phyloP scores from a whole-genome alignment of 2,888 invertebrate genomes.

The Caenorhabditis sp. region DNA sequence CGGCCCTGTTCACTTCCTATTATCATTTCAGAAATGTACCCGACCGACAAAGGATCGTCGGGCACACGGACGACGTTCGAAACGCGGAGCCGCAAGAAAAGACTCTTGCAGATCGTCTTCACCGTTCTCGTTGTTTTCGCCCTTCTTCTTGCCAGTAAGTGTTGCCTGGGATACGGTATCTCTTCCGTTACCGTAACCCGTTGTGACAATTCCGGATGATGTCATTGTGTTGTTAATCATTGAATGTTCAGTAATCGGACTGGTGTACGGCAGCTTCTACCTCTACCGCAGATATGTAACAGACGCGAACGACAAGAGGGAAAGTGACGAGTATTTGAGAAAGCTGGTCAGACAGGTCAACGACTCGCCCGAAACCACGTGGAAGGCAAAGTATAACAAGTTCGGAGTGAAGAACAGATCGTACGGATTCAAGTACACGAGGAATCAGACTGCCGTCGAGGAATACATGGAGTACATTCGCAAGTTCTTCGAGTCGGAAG shows the following conservation, averaged over 20 bases:
- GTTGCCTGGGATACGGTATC: background rate
- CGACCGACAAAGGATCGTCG: constrained; percentile 39
- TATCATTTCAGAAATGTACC: constrained; percentile 49
- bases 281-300: constrained; percentile 55
- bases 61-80: constrained; percentile 39
- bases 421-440: constrained; percentile 71
- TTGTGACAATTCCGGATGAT: too few relatives aligned
- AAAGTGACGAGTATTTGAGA: constrained; percentile 70
- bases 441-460: constrained; percentile 76
- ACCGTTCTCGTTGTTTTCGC: constrained; percentile 25
- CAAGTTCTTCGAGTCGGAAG: constrained; percentile 73
- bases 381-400: constrained; percentile 78
- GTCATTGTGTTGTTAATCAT: too few relatives aligned
- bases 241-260: constrained; percentile 49
- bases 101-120: constrained; percentile 19
- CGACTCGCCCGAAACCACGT: constrained; percentile 68
- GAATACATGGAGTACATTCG: constrained; percentile 74
- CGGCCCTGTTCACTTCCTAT: background rate
- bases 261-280: constrained; percentile 58
- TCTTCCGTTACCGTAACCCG: background rate
- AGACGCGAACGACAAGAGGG: constrained; percentile 60
- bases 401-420: constrained; percentile 71
- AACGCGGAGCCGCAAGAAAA: constrained; percentile 45
- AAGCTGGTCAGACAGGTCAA: constrained; percentile 75
- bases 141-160: constrained; percentile 48